Evolutionary conservation across 2,797 vertebrate species (phyloP).

Genomic region (Hydrophis major): DNA sequence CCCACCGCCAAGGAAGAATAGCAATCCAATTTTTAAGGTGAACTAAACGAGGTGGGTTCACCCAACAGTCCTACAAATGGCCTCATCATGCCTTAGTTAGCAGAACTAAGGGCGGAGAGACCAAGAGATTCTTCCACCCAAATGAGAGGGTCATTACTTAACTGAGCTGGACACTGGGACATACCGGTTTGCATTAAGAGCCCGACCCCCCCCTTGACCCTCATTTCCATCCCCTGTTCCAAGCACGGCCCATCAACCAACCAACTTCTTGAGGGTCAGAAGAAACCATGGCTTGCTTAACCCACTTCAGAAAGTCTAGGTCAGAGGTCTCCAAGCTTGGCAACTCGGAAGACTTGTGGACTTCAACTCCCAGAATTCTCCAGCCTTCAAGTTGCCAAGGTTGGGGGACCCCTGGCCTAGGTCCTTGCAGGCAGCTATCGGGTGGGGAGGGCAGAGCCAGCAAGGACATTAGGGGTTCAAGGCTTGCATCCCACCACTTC

Average conservation of each 20-base stretch:
- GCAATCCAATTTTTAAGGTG: background rate
- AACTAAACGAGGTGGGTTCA: background rate
- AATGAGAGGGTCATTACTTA: background rate
- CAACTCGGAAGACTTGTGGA: too few species aligned
- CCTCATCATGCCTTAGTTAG: background rate
- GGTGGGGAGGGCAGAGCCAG: background rate
- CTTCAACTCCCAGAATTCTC: too few species aligned
- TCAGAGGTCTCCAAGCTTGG: too few species aligned
- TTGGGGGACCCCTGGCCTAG: too few species aligned
- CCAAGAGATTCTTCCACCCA: background rate
- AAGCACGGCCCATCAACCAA: background rate
- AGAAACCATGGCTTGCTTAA: background rate
- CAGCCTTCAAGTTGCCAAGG: too few species aligned
- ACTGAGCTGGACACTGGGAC: background rate
- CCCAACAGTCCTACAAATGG: background rate
- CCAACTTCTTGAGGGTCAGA: background rate
- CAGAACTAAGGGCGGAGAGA: background rate
- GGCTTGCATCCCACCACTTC: rapidly evolving
- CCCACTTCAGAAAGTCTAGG: too few species aligned
- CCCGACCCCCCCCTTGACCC: background rate
- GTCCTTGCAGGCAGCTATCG: background rate
- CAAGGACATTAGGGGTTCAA: background rate
- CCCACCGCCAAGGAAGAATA: background rate
- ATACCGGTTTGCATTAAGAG: background rate
- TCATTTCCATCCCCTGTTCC: background rate